Evolutionary conservation across 2,888 invertebrate genomes (phyloP).

Genomic region (Dryobota labecula): DNA sequence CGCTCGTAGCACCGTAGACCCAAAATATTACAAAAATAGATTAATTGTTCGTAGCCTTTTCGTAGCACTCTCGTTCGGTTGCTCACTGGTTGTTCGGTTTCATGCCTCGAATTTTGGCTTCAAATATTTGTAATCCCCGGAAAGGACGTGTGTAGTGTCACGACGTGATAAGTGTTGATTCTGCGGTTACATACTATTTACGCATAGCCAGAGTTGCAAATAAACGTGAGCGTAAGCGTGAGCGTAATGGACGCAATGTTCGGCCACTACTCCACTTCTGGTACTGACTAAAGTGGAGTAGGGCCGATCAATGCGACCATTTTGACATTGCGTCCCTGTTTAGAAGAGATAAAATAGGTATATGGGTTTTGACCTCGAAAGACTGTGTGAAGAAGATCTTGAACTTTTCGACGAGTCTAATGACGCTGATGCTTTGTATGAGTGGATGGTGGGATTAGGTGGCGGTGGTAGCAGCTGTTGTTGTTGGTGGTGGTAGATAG

Average conservation of each 20-base stretch:
- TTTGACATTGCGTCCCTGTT: not conserved
- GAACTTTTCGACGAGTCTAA: not conserved
- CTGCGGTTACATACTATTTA: not conserved
- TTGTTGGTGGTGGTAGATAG: slow-evolving; percentile 29
- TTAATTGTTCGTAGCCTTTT: slow-evolving; percentile 15
- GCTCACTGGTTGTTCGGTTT: not conserved
- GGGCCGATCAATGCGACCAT: not conserved
- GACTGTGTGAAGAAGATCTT: not conserved
- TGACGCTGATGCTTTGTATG: not conserved
- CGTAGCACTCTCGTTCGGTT: slow-evolving; percentile 12
- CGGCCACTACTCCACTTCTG: not conserved
- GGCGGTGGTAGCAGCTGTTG: slow-evolving; percentile 1
- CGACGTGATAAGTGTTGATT: not conserved
- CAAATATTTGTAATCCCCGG: slow-evolving; percentile 5
- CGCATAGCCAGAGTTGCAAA: not conserved
- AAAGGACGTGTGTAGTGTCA: slow-evolving; percentile 19
- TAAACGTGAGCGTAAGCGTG: not conserved
- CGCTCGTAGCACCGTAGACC: slow-evolving; percentile 66
- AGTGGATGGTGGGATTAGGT: not conserved
- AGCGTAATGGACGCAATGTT: not conserved
- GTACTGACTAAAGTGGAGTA: not conserved
- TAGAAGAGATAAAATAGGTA: not conserved
- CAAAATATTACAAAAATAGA: slow-evolving; percentile 46
- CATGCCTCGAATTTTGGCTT: not conserved
- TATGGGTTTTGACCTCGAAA: too few relatives aligned